These are phyloP conservation scores for Semnornis frantzii DNA, from an alignment of 2,113 vertebrate species.

Conservation along the genomic window DNA sequence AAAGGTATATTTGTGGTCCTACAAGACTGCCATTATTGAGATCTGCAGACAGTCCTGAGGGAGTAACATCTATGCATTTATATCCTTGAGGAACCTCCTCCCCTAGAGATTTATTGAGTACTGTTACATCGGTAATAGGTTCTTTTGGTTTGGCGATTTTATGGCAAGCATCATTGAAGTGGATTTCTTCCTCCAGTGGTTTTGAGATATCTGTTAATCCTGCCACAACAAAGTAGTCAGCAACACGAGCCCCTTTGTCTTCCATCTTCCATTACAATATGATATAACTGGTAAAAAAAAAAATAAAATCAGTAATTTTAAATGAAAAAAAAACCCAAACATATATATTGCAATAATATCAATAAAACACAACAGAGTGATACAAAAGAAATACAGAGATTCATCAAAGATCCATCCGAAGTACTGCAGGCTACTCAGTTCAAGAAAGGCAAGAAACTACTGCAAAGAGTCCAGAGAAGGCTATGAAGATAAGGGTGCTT, in stretches of 20 bases:
- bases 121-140: constrained; percentile 94
- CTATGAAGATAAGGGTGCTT: no score
- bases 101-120: constrained; percentile 93
- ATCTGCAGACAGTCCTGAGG: constrained; percentile 92
- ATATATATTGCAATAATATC: background rate
- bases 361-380: background rate
- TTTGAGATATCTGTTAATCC: constrained; percentile 92
- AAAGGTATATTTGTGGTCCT: constrained; percentile 94
- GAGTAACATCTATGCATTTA: constrained; percentile 90
- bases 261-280: constrained; percentile 93
- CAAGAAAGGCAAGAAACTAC: no score
- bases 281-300: constrained; percentile 58
- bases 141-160: constrained; percentile 90
- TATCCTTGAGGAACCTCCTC: constrained; percentile 93
- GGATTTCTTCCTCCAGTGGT: constrained; percentile 94
- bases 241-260: constrained; percentile 97
- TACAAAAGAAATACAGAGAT: background rate
- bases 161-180: constrained; percentile 90
- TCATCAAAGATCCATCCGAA: background rate
- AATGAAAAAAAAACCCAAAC: no score
- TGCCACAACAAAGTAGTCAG: constrained; percentile 98
- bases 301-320: background rate
- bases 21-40: constrained; percentile 95
- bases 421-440: no score
- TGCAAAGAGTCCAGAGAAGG: no score